A percentile compares a stretch with the other conserved stretches of the same genome.
Conservation (phyloP, 2,888 invertebrate genomes). For the Oligia strigilis region DNA sequence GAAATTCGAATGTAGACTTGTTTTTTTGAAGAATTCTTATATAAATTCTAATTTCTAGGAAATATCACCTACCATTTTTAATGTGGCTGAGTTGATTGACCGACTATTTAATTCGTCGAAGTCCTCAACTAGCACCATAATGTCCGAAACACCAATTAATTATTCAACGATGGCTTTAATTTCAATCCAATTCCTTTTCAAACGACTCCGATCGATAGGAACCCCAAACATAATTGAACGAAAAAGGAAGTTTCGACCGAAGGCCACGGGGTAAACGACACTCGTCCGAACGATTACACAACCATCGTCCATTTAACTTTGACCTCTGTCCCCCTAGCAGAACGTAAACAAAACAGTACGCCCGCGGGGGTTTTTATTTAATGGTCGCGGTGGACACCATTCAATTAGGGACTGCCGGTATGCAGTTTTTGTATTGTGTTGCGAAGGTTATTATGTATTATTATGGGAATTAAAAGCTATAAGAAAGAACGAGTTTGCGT, state of each 20-base stretch:
- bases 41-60: background rate
- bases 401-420: conserved; percentile 55
- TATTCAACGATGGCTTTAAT: conserved; percentile 40
- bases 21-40: background rate
- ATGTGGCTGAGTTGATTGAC: conserved; percentile 32
- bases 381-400: conserved; percentile 58
- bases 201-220: conserved; percentile 34
- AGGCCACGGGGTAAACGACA: conserved; percentile 89
- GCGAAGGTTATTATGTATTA: conserved; percentile 53
- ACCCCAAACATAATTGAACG: conserved; percentile 70
- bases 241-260: conserved; percentile 80
- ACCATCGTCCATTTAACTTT: conserved; percentile 74
- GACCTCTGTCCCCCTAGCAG: conserved; percentile 69
- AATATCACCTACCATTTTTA: background rate
- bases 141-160: conserved; percentile 27
- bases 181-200: conserved; percentile 27
- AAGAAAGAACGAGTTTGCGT: conserved; percentile 15
- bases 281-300: conserved; percentile 80
- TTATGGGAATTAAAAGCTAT: conserved; percentile 37
- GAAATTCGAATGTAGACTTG: background rate
- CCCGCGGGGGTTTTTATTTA: conserved; percentile 58
- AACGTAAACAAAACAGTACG: conserved; percentile 58
- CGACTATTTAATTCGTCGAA: background rate
- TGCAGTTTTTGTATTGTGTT: conserved; percentile 57
- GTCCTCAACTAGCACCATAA: conserved; percentile 10